Evolutionary conservation across 2,797 vertebrate genomes (phyloP), one percentile per base, ranked within the genome.

Genomic region (Thripadectes ignobilis): DNA sequence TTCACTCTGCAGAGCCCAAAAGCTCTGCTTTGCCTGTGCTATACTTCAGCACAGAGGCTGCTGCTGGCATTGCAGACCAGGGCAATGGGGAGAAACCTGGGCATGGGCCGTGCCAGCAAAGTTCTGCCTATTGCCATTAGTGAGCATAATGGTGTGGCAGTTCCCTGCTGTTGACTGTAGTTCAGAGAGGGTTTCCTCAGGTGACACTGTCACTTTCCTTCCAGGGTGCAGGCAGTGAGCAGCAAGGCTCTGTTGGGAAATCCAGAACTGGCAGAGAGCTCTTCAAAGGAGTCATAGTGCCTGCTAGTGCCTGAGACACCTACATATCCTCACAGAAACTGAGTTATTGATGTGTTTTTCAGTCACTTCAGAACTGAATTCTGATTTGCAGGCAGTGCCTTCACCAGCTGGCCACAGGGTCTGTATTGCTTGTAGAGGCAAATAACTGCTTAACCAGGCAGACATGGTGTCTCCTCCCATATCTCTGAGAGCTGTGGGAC

Each of bases 121-220:
- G 10, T 26, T 19, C 22, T 55, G 52, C 48, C 39, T 21, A 0
- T 0, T 68, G 68, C 59, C 20, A 22, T 36, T 9, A 14, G 41
- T 9, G 38, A 79, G 46, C 49, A 6, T 34, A 49, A 12, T 0
- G 1, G 48, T 5, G 24, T 4, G 46, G 11, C 46, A 58, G 32
- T 9, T 46, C 29, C 68, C 30, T 89, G 32, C 63, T 49, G 0
- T 22, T 73, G 29, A 29, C 9, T 38, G 7, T 1, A 13, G 22
- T 24, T 71, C 27, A 54, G 71, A 52, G 61, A 20, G 22, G 55
- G 62, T 66, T 85, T 32, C 52, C 19, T 54, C 52, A 54, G 30
- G 52, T 32, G 4, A 45, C 18, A 19, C 48, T 7, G 24, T 39
- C 49, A 14, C 26, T 21, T 79, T 57, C 48, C 30, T 62, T 10